Evolutionary conservation across 2,888 invertebrate genomes (phyloP).

Genomic region (Limnephilus auricula): DNA sequence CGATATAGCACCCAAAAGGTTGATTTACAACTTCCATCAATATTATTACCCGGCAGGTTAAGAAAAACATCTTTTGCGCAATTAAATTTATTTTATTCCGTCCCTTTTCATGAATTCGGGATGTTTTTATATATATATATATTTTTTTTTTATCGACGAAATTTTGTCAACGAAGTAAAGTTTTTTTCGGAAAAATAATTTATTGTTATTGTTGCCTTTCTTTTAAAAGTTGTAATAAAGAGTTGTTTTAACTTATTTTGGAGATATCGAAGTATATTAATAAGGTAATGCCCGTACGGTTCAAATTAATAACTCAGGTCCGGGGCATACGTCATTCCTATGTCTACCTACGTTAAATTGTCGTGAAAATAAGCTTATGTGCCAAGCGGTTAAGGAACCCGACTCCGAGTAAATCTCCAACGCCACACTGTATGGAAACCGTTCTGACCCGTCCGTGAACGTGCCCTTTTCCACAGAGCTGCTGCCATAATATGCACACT

Average conservation of each 20-base stretch:
- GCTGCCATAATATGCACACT: no score
- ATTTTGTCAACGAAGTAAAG: background rate
- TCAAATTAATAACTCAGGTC: no score
- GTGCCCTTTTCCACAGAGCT: no score
- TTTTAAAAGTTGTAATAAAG: background rate
- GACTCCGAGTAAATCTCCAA: no score
- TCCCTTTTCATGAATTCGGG: background rate
- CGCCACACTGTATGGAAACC: no score
- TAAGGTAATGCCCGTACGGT: no score
- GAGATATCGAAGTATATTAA: no score
- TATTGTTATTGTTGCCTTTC: background rate
- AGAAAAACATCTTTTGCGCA: slow-evolving; percentile 24
- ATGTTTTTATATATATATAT: background rate
- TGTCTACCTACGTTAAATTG: no score
- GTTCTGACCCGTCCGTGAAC: no score
- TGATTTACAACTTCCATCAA: slow-evolving; percentile 34
- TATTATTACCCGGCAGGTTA: slow-evolving; percentile 24
- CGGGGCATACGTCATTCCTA: no score
- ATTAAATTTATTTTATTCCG: slow-evolving; percentile 46
- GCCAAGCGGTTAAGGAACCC: no score
- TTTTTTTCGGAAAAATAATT: background rate
- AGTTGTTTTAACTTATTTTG: background rate
- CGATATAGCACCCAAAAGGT: slow-evolving; percentile 47
- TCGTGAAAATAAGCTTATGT: no score
- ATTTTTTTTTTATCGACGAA: background rate